Conservation (phyloP, 2,888 invertebrate genomes). For the Limnephilus rhombicus region DNA sequence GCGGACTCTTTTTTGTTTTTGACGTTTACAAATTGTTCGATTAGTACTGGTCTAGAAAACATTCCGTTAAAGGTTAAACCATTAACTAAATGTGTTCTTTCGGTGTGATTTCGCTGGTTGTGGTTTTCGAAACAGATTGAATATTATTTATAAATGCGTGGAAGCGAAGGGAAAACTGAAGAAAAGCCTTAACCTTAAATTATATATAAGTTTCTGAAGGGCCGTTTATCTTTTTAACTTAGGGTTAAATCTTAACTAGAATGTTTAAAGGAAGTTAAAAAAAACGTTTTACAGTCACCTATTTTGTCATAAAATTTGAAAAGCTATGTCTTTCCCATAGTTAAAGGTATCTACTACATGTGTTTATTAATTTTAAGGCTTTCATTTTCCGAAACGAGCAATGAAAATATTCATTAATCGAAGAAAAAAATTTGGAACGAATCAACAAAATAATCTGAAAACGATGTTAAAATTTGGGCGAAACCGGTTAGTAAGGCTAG, state of each 20-base stretch:
- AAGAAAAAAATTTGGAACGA: too few species aligned
- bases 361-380: too few species aligned
- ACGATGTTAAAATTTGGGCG: too few species aligned
- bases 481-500: too few species aligned
- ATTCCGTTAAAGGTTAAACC: constrained; percentile 15
- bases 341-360: too few species aligned
- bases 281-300: not conserved
- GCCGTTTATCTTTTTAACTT: not conserved
- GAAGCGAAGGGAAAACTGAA: not conserved
- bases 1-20: constrained; percentile 44
- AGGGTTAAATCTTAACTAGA: not conserved
- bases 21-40: constrained; percentile 60
- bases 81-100: constrained; percentile 34
- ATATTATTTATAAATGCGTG: constrained; percentile 21
- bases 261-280: too few species aligned
- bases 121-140: not conserved
- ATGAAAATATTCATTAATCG: too few species aligned
- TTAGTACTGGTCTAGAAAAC: constrained; percentile 47
- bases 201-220: not conserved
- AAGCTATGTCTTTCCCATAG: not conserved
- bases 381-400: too few species aligned
- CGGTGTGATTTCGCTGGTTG: constrained; percentile 27
- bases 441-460: too few species aligned
- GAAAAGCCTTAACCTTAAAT: not conserved
- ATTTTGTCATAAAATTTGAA: not conserved